phyloP scores from a whole-genome alignment of 1,140 invertebrate species.

The Teleogryllus occipitalis region DNA sequence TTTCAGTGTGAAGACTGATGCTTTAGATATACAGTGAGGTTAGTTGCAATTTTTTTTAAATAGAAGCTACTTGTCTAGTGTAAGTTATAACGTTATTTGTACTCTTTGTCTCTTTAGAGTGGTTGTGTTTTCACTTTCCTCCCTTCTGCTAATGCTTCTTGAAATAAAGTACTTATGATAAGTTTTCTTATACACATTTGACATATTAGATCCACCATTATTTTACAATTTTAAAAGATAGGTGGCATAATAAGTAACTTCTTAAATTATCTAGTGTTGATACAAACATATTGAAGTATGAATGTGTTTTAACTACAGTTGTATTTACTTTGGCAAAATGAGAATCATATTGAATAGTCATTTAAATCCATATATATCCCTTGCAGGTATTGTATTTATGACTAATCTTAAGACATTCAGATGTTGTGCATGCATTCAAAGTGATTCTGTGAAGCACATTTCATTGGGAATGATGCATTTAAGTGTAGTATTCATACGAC shows the following conservation, averaged over 20 bases:
- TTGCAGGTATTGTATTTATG: neutral
- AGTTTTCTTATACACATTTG: neutral
- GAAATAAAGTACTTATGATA: neutral
- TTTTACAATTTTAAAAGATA: no score
- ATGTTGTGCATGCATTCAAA: neutral
- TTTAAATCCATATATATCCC: no score
- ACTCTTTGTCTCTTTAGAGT: neutral
- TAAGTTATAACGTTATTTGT: neutral
- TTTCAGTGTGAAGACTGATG: slow-evolving; percentile 1
- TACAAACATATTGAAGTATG: no score
- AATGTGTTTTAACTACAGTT: no score
- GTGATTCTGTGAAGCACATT: neutral
- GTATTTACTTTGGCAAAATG: no score
- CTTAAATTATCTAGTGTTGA: no score
- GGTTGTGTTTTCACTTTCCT: neutral
- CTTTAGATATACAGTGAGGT: neutral
- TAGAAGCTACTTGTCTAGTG: neutral
- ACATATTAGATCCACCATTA: no score
- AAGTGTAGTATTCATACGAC: neutral
- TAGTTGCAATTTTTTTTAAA: neutral
- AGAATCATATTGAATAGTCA: no score
- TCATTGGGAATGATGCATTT: neutral
- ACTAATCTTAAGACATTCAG: neutral
- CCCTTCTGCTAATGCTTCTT: neutral
- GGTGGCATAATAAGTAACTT: no score